Base-by-base conservation (phyloP, 2,797 vertebrate genomes). In the Falco biarmicus region DNA sequence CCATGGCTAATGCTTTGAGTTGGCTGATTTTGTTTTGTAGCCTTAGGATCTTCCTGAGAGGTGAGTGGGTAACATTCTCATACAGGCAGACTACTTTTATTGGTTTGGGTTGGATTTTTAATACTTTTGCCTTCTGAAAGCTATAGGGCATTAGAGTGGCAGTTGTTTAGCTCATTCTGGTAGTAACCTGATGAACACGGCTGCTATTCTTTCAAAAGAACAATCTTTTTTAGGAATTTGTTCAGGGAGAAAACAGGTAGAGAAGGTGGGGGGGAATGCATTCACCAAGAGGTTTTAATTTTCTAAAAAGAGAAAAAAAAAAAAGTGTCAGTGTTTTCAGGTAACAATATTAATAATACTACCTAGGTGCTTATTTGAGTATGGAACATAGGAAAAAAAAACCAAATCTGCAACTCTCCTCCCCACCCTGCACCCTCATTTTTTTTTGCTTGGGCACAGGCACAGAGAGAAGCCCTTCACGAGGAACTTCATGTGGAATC, bases 1-100 rank as follows among this genome's bases (percentile, higher is more conserved):
- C 76, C n/a, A 97, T 97, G 97, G 96, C 95, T 84, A 50, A 31
- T 64, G 37, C 39, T 76, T 82, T 66, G 77, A n/a, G 43, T 3
- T 91, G 91, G 80, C n/a, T 97, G 51, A 3, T 82, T 37, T 82
- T 82, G 12, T 34, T 91, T n/a, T 96, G 64, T 21, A 87, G 87
- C 85, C 61, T 96, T 29, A 48, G 19, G 73, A 83, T 25, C 57
- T 70, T 95, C 56, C 61, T 53, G 43, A 83, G 77, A 84, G 96
- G 97, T 97, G 90, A 85, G 96, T 70, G 32, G 45, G 18, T 54
- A 64, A 64, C 10, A 34, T 87, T 24, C 34, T n/a, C 25, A 15
- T 10, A 3, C 12, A 34, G 17, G 4, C 4, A 70, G 50, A 28
- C 8, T n/a, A n/a, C 7, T 11, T 15, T 11, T 15, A 31, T 14